Conservation (phyloP, 2,113 vertebrate genomes). For the Anser brachyrhynchus region DNA sequence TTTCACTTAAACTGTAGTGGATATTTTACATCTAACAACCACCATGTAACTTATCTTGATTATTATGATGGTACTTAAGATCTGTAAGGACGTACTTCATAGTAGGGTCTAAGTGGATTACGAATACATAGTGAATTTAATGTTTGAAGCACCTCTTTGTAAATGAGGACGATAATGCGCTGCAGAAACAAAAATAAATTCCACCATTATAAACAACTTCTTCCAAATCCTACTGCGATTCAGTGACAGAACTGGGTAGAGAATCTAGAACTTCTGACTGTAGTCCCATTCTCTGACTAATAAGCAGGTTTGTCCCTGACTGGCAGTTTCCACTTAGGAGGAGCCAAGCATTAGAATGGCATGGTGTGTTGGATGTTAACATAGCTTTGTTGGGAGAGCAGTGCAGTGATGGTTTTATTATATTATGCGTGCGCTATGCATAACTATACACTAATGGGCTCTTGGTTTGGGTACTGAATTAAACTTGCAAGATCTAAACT, state of each 20-base stretch:
- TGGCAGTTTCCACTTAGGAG: conserved; percentile 39
- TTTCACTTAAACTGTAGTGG: conserved; percentile 59
- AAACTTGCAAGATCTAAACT: conserved; percentile 62
- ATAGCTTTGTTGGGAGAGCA: conserved; percentile 62
- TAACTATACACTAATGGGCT: conserved; percentile 63
- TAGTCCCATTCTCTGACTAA: conserved; percentile 25
- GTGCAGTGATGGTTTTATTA: conserved; percentile 52
- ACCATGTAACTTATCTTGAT: conserved; percentile 29
- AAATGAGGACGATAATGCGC: background rate
- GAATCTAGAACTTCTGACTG: conserved; percentile 17
- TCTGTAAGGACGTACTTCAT: conserved; percentile 18
- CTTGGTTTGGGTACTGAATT: conserved; percentile 61
- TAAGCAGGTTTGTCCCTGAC: conserved; percentile 56
- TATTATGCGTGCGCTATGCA: background rate
- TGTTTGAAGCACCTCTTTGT: conserved; percentile 20
- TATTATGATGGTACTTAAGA: conserved; percentile 3
- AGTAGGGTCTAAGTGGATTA: conserved; percentile 50
- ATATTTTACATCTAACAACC: conserved; percentile 36
- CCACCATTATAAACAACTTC: background rate
- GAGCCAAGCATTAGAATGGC: conserved; percentile 47
- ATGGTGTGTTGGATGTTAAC: conserved; percentile 60
- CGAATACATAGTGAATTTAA: conserved; percentile 15
- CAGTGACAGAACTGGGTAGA: conserved; percentile 40
- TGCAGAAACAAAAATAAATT: background rate
- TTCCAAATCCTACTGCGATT: conserved; percentile 37